phyloP scores from a whole-genome alignment of 2,113 vertebrate genomes.

The Brachirus orientalis region DNA sequence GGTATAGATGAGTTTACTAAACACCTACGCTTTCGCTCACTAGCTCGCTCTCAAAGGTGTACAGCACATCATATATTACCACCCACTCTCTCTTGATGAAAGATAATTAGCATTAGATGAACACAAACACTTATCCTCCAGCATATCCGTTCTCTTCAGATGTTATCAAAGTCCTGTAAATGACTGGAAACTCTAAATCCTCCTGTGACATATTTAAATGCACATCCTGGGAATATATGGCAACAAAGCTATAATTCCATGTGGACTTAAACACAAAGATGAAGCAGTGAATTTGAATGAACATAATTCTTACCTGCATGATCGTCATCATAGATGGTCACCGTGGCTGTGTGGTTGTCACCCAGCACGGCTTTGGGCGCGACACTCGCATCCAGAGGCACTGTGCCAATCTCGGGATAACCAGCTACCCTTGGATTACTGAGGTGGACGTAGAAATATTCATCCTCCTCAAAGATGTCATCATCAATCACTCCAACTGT shows the following conservation, averaged over 20 bases:
- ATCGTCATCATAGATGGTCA: constrained; percentile 78
- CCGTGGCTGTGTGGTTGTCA: constrained; percentile 73
- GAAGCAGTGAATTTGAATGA: too few species aligned
- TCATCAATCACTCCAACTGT: constrained; percentile 77
- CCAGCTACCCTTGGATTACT: constrained; percentile 74
- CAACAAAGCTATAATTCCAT: too few species aligned
- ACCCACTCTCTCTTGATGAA: constrained; percentile 46
- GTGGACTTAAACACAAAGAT: too few species aligned
- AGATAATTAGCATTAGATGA: constrained; percentile 35
- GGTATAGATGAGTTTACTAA: constrained; percentile 11
- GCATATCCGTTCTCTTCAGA: constrained; percentile 35
- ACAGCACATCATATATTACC: constrained; percentile 15
- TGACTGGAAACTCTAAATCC: constrained; percentile 1
- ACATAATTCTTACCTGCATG: constrained; percentile 60
- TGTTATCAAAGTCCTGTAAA: constrained; percentile 25
- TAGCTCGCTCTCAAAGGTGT: constrained; percentile 25
- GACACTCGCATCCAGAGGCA: constrained; percentile 53
- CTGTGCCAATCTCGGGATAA: constrained; percentile 61
- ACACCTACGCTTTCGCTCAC: constrained; percentile 26
- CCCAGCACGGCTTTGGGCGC: constrained; percentile 72
- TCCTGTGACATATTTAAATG: not conserved
- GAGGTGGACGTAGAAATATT: constrained; percentile 79
- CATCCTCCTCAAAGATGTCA: constrained; percentile 78
- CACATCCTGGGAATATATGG: not conserved
- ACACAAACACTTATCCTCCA: constrained; percentile 26